A percentile compares a stretch with the other conserved stretches of the same genome.
These are phyloP conservation scores for Peromyscus attwateri DNA, from an alignment of 2,797 vertebrate genomes.

Conservation along the genomic window DNA sequence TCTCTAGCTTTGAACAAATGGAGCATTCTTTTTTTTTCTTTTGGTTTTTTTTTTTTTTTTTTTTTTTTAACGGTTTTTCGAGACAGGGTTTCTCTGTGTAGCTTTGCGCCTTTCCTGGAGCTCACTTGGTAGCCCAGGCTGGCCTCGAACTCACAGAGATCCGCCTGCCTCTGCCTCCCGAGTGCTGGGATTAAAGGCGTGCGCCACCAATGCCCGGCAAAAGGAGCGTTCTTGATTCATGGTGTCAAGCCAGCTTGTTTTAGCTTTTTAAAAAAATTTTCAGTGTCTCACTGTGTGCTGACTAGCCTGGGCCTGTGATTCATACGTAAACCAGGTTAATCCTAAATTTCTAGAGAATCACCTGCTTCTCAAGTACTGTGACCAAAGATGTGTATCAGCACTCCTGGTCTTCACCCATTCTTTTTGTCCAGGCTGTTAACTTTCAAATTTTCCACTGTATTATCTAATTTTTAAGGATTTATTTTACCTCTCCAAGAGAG, in stretches of 20 bases:
- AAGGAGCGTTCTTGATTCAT: background rate
- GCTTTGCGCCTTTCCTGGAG: too few relatives aligned
- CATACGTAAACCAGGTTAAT: background rate
- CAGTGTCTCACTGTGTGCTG: background rate
- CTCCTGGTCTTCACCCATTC: background rate
- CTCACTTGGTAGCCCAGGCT: too few relatives aligned
- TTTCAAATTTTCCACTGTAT: background rate
- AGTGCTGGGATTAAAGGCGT: too few relatives aligned
- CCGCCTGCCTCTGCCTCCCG: too few relatives aligned
- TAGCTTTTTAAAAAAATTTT: background rate
- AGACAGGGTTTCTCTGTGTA: too few relatives aligned
- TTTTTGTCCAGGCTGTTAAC: background rate
- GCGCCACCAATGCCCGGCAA: too few relatives aligned
- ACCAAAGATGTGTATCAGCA: background rate
- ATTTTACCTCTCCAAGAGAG: background rate
- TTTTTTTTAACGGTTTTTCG: too few relatives aligned
- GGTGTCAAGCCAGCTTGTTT: background rate
- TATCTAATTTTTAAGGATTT: background rate
- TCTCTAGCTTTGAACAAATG: constrained; percentile 14
- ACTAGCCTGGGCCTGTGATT: background rate
- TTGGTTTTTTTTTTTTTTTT: too few relatives aligned
- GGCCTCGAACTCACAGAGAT: too few relatives aligned
- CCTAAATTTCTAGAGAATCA: background rate
- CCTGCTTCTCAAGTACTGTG: background rate
- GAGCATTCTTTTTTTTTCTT: too few relatives aligned